Base-by-base conservation (phyloP, 2,888 invertebrate genomes). In the Timema podura region DNA sequence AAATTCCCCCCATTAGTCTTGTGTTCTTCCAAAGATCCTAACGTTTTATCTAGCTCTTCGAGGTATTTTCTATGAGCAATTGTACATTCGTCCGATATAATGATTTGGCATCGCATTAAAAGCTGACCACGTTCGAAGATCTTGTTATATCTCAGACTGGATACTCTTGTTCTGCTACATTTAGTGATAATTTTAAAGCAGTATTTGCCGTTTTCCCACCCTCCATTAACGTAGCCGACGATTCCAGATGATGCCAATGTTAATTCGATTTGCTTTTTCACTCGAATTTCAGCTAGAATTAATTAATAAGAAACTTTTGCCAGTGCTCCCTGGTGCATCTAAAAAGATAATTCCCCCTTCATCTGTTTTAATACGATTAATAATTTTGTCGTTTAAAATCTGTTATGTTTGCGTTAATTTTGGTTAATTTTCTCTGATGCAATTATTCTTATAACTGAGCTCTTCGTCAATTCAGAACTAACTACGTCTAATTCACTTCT, bases 11-110 rank as follows among this genome's bases (percentile, higher is more conserved):
- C 65, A n/a, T 6, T 64, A 5, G 65, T 64, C 30, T 64, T 64
- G 65, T 64, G 46, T 64, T 64, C 65, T 64, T 64, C 65, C 44
- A 45, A 64, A 64, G 65, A 64, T 64, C 44, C 5, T 64, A 64
- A 61, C 2, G 2, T 64, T 64, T 64, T 64, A 30, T 44, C 65
- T 45, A 64, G 65, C 65, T 1, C 65, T 64, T 64, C 5, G 65
- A 30, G 65, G 5, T 5, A 44, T 64, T 64, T 45, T 64, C 46
- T 64, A 45, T 45, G 44, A n/a, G 8, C 46, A 1, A 11, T 64
- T 64, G 8, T 64, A 45, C n/a, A 64, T 6, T 64, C 46, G n/a
- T 46, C 45, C 16, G 5, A 45, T 46, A 64, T 64, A 64, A 64
- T 64, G 65, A 64, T 30, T 61, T n/a, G 5, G 65, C 65, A 64